Evolutionary conservation across 2,888 invertebrate genomes (phyloP).

Genomic region (Agrochola litura): DNA sequence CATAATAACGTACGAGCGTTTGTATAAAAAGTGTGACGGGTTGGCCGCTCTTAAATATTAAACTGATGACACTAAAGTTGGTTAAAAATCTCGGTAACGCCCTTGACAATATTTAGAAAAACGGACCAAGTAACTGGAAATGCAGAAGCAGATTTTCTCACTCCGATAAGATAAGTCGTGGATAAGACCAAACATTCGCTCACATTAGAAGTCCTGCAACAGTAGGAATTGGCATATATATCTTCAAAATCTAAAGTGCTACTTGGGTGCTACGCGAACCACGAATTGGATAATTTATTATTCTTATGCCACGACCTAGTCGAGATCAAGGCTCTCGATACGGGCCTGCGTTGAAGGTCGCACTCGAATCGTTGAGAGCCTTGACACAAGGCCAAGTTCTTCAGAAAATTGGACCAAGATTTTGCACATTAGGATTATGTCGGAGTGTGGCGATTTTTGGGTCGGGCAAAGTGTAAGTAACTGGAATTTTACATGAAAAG

Average conservation of each 20-base stretch:
- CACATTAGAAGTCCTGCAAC: neutral
- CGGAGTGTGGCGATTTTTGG: too few relatives aligned
- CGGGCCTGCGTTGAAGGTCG: slow-evolving; percentile 31
- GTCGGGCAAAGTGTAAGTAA: too few relatives aligned
- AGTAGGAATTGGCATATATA: neutral
- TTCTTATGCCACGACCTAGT: slow-evolving; percentile 8
- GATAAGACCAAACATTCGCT: too few relatives aligned
- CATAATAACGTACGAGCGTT: too few relatives aligned
- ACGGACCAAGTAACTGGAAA: neutral
- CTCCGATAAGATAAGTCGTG: neutral
- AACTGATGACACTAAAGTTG: neutral
- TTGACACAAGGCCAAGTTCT: slow-evolving; percentile 21
- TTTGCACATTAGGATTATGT: neutral
- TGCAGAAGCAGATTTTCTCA: slow-evolving; percentile 3
- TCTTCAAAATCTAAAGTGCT: slow-evolving; percentile 37
- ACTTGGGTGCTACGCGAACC: neutral
- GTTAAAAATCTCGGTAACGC: neutral
- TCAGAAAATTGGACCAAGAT: slow-evolving; percentile 17
- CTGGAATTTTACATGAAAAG: too few relatives aligned
- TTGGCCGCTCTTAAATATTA: too few relatives aligned
- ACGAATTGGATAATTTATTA: slow-evolving; percentile 22
- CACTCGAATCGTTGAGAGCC: slow-evolving; percentile 37
- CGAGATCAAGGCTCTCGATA: slow-evolving; percentile 44
- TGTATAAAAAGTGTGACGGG: too few relatives aligned
- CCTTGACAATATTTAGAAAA: neutral